These are phyloP conservation scores for Harlomillsia oculata DNA, from an alignment of 1,140 invertebrate species.

Conservation along the genomic window DNA sequence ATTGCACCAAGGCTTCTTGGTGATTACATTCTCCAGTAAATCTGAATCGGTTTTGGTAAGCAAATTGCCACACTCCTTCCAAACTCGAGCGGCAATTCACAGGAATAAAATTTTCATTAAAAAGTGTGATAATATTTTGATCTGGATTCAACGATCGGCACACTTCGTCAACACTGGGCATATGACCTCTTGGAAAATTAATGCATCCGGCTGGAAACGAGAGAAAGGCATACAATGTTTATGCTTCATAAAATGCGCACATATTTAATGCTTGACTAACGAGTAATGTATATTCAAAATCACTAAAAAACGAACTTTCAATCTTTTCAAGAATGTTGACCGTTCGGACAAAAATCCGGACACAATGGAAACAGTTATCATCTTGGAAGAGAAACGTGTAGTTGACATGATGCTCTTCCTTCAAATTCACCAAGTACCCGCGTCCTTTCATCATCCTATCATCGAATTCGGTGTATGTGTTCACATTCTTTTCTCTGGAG, in stretches of 20 bases:
- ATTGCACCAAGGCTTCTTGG: too few relatives aligned
- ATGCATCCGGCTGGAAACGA: conserved; percentile 60
- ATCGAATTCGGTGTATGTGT: conserved; percentile 73
- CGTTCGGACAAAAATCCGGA: conserved; percentile 72
- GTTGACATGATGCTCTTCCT: conserved; percentile 64
- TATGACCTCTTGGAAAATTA: conserved; percentile 47
- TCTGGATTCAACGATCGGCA: conserved; percentile 62
- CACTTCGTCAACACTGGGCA: conserved; percentile 62
- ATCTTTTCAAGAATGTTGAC: conserved; percentile 83
- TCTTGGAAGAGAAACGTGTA: conserved; percentile 71
- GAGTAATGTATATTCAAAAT: too few relatives aligned
- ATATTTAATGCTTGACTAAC: too few relatives aligned
- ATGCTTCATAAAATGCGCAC: too few relatives aligned
- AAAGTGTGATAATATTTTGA: conserved; percentile 73
- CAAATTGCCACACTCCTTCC: conserved; percentile 91
- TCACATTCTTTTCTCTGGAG: conserved; percentile 75
- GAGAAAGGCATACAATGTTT: too few relatives aligned
- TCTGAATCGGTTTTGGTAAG: conserved; percentile 71
- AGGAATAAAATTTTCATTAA: conserved; percentile 79
- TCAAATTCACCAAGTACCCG: conserved; percentile 60
- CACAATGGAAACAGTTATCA: conserved; percentile 67
- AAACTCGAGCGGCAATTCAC: conserved; percentile 85
- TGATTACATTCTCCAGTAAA: conserved; percentile 90
- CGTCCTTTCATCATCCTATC: conserved; percentile 59
- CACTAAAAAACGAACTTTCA: conserved; percentile 66